Conservation (phyloP, 1,140 invertebrate species). For the Wiebesia pumilae region DNA sequence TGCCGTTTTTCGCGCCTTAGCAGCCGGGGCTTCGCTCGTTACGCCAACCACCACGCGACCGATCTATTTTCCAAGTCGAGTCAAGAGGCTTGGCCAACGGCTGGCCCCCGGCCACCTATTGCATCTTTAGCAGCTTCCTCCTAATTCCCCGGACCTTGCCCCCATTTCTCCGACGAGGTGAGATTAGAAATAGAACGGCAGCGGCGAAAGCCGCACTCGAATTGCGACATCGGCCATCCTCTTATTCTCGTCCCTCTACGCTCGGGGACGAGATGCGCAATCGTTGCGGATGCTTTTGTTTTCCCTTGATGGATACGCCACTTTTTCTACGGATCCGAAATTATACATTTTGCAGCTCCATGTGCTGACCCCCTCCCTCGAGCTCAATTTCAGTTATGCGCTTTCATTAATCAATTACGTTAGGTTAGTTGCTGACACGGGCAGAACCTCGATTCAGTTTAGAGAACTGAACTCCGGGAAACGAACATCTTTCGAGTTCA, state of each 20-base stretch:
- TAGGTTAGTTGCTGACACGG: no score
- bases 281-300: not conserved
- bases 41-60: conserved; percentile 31
- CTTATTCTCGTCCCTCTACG: not conserved
- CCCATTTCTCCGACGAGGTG: conserved; percentile 71
- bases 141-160: conserved; percentile 74
- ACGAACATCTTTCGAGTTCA: no score
- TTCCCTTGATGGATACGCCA: not conserved
- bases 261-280: not conserved
- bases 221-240: not conserved
- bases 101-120: conserved; percentile 71
- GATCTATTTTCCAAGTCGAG: conserved; percentile 71
- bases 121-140: conserved; percentile 73
- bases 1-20: conserved; percentile 7
- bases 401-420: no score
- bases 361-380: no score
- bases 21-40: conserved; percentile 10
- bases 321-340: not conserved
- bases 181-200: conserved; percentile 69
- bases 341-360: no score
- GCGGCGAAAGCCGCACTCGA: not conserved
- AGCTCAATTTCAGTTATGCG: no score
- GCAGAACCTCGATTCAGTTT: not conserved
- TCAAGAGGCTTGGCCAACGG: conserved; percentile 65
- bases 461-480: no score